Evolutionary conservation across 2,888 invertebrate species (phyloP), one percentile per base, ranked within the genome.

Genomic region (Drosophila nigritarsus): DNA sequence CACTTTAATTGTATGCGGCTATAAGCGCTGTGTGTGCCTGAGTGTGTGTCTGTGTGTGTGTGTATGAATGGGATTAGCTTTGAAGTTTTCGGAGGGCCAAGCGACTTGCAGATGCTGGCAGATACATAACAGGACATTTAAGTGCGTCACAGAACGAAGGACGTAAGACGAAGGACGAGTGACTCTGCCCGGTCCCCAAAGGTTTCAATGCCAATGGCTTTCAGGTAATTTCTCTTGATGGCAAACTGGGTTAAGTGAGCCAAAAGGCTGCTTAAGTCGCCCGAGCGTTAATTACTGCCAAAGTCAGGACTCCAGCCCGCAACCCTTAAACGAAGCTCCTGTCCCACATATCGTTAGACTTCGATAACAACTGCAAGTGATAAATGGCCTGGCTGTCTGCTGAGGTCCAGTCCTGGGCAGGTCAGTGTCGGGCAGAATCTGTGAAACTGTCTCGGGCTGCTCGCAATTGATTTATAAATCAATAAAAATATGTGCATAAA

Each of bases 381-480:
- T 75, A 79, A 80, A 77, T 76, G 50, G 38, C 59, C 62, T 30
- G 45, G 18, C 30, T 32, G 49, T 32, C 56, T 30, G 30, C 40
- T 6, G 32, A 9, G 27, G 9, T 40, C 38, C 29, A 20, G 38
- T 58, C n/a, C 36, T 13, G 27, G 30, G 13, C 38, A 56, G 40
- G 15, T 20, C 34, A 13, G 60, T 20, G 40, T 40, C 61, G 32
- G 32, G 15, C 68, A 15, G 61, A 60, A 77, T 75, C 80, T 55
- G 54, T 36, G 61, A 36, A 70, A 36, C 38, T 45, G 68, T 34
- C 49, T 34, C 38, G 40, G 24, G 54, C 61, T 58, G 62, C 45
- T 50, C 34, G 59, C 78, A 88, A 87, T 87, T 89, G 85, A 89
- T 84, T 87, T 84, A 89, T 82, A 89, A 84, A 89, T 87, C 89